Evolutionary conservation across 2,888 invertebrate genomes (phyloP).

Genomic region (Scaptomyza polygonia): DNA sequence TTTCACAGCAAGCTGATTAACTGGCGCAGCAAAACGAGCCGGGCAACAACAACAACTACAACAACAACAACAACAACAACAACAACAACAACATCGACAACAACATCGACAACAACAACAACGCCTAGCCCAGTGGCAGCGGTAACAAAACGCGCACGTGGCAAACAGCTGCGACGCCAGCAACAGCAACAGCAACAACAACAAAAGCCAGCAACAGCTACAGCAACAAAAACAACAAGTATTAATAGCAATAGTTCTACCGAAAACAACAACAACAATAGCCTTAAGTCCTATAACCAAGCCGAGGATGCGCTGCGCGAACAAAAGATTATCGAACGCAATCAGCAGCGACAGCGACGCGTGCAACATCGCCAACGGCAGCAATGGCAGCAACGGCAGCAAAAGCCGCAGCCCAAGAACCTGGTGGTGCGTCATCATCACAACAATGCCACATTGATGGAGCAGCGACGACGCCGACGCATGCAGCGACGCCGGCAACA

Average conservation of each 20-base stretch:
- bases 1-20: slow-evolving; percentile 43
- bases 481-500: slow-evolving; percentile 52
- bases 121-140: slow-evolving; percentile 48
- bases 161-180: slow-evolving; percentile 44
- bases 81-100: slow-evolving; percentile 42
- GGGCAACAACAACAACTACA: slow-evolving; percentile 23
- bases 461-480: slow-evolving; percentile 49
- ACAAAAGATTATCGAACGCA: slow-evolving; percentile 54
- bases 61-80: slow-evolving; percentile 33
- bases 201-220: slow-evolving; percentile 42
- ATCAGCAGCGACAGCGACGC: slow-evolving; percentile 36
- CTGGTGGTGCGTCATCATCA: slow-evolving; percentile 80
- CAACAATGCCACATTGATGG: slow-evolving; percentile 70
- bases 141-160: slow-evolving; percentile 48
- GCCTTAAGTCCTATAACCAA: slow-evolving; percentile 55
- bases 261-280: slow-evolving; percentile 45
- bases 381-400: slow-evolving; percentile 30
- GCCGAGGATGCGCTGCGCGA: slow-evolving; percentile 50
- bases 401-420: slow-evolving; percentile 75
- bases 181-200: slow-evolving; percentile 45
- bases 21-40: slow-evolving; percentile 32
- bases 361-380: slow-evolving; percentile 52
- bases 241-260: slow-evolving; percentile 72
- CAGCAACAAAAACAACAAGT: slow-evolving; percentile 58
- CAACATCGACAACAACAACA: slow-evolving; percentile 49